Percentiles rank a stretch among this genome's conserved stretches.
Evolutionary conservation across 2,888 invertebrate genomes (phyloP).

Genomic region (Macrosoma leucophasiata): DNA sequence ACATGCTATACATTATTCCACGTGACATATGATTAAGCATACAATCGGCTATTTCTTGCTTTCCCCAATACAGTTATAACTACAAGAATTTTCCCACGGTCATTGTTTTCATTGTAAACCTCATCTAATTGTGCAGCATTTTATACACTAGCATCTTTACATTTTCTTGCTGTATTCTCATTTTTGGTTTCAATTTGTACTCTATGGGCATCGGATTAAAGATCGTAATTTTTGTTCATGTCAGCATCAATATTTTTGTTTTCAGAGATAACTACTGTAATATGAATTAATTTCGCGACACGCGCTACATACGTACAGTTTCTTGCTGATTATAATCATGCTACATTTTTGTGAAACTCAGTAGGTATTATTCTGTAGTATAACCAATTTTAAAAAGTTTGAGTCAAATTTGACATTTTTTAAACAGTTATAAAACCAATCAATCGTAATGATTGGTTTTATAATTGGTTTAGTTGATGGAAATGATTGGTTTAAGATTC

Average conservation of each 20-base stretch:
- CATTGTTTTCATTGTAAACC: slow-evolving; percentile 46
- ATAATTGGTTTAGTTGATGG: too few relatives aligned
- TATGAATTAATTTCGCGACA: slow-evolving; percentile 34
- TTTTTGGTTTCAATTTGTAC: slow-evolving; percentile 9
- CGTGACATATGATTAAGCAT: slow-evolving; percentile 31
- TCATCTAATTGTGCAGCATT: slow-evolving; percentile 31
- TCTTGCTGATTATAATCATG: slow-evolving; percentile 19
- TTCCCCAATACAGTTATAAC: slow-evolving; percentile 52
- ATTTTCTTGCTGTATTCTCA: not conserved
- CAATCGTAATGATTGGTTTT: too few relatives aligned
- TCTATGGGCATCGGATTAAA: slow-evolving; percentile 9
- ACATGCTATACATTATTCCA: slow-evolving; percentile 2
- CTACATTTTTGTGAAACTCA: too few relatives aligned
- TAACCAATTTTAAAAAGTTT: too few relatives aligned
- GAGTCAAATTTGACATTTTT: too few relatives aligned
- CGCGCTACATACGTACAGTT: slow-evolving; percentile 32
- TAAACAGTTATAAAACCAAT: too few relatives aligned
- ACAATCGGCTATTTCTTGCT: slow-evolving; percentile 48
- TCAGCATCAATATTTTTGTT: slow-evolving; percentile 10
- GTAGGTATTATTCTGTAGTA: too few relatives aligned
- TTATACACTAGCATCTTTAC: slow-evolving; percentile 23
- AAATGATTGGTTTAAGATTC: too few relatives aligned
- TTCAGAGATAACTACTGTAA: slow-evolving; percentile 28
- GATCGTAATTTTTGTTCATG: slow-evolving; percentile 2
- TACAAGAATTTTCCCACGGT: slow-evolving; percentile 58